Conservation (phyloP, 2,888 invertebrate species). For the Drosophila longiperda region DNA sequence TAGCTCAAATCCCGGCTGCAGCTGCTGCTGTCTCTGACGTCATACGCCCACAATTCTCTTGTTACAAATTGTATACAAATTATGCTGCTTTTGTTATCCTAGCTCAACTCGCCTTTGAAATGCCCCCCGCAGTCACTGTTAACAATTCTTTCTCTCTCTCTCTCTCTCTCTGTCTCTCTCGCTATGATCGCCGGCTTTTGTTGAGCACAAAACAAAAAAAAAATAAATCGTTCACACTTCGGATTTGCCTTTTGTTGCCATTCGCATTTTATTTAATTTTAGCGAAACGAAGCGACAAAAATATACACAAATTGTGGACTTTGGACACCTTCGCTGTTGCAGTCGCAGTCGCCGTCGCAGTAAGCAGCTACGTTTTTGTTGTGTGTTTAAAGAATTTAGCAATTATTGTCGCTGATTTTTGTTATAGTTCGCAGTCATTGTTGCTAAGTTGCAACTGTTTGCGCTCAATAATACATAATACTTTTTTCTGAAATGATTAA, state of each 20-base stretch:
- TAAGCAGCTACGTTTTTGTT: constrained; percentile 30
- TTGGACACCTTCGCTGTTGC: constrained; percentile 58
- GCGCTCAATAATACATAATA: constrained; percentile 30
- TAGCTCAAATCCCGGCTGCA: constrained; percentile 46
- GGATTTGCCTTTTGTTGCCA: constrained; percentile 50
- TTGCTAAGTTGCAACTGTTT: constrained; percentile 68
- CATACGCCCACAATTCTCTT: constrained; percentile 32
- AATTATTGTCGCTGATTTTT: constrained; percentile 24
- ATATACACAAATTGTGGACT: constrained; percentile 60
- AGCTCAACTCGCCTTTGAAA: constrained; percentile 22
- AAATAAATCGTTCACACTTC: constrained; percentile 64
- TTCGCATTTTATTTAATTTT: constrained; percentile 75
- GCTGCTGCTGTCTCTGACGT: constrained; percentile 36
- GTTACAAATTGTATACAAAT: constrained; percentile 39
- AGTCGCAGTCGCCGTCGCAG: constrained; percentile 1
- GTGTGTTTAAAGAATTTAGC: constrained; percentile 60
- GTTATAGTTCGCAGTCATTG: constrained; percentile 20
- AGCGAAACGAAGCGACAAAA: constrained; percentile 62
- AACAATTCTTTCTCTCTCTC: constrained; percentile 3
- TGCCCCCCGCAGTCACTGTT: constrained; percentile 16
- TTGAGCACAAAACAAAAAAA: constrained; percentile 19
- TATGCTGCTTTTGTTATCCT: constrained; percentile 44
- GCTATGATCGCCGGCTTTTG: constrained; percentile 52
- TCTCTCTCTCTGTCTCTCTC: constrained; percentile 1
- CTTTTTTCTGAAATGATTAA: constrained; percentile 20